phyloP scores from a whole-genome alignment of 2,797 vertebrate species.

The Ataeniobius toweri region DNA sequence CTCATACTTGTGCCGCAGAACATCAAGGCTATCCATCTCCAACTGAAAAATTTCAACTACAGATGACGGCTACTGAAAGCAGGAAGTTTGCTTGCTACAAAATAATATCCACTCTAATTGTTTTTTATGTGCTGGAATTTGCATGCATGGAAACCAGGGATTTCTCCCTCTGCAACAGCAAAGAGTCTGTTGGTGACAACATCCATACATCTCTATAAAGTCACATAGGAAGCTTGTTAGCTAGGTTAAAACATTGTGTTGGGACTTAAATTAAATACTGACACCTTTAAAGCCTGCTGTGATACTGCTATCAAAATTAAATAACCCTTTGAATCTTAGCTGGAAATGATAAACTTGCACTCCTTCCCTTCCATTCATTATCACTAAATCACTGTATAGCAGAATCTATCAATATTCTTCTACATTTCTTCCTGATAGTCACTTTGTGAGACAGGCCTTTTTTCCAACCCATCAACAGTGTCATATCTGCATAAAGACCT shows the following conservation, averaged over 20 bases:
- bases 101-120: background rate
- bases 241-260: background rate
- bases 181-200: background rate
- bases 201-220: background rate
- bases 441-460: background rate
- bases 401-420: background rate
- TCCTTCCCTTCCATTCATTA: too few species aligned
- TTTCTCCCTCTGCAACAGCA: background rate
- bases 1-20: background rate
- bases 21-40: slow-evolving; percentile 1
- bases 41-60: slow-evolving; percentile 5
- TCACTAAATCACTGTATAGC: too few species aligned
- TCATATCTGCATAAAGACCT: background rate
- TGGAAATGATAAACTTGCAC: background rate
- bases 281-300: background rate
- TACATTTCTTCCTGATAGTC: background rate
- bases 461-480: background rate
- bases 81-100: too few species aligned
- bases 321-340: background rate
- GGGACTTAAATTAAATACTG: background rate
- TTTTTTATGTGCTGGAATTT: background rate
- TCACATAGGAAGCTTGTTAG: background rate
- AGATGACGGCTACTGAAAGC: background rate
- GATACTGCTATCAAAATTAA: background rate
- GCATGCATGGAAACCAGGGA: background rate